phyloP scores from a whole-genome alignment of 2,113 vertebrate genomes.

The Lampris megalopsis region DNA sequence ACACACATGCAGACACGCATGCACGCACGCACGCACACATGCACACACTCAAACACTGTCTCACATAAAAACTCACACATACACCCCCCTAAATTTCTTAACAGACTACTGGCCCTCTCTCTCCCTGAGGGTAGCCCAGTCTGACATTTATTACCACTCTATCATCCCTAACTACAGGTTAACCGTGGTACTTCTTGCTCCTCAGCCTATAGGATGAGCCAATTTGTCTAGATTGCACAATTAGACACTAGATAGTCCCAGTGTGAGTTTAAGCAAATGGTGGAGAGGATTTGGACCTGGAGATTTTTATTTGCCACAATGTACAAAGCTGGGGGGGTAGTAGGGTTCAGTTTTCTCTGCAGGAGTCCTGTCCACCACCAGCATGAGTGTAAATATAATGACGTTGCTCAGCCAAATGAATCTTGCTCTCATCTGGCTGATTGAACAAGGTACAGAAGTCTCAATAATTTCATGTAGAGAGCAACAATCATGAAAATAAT shows the following conservation, averaged over 20 bases:
- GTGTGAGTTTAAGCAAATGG: constrained; percentile 6
- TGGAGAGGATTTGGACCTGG: not conserved
- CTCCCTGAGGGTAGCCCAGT: not conserved
- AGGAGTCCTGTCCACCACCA: no score
- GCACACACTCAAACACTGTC: not conserved
- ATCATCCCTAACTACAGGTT: not conserved
- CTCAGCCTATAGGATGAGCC: not conserved
- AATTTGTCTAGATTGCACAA: constrained; percentile 4
- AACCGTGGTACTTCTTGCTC: constrained; percentile 4
- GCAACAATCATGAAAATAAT: no score
- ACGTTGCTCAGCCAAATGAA: no score
- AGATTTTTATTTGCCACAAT: not conserved
- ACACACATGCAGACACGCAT: not conserved
- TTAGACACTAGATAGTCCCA: not conserved
- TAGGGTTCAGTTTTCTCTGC: no score
- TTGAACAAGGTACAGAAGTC: no score
- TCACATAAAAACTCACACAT: not conserved
- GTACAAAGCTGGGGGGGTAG: no score
- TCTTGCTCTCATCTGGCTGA: no score
- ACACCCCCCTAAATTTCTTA: not conserved
- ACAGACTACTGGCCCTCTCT: not conserved
- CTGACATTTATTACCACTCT: constrained; percentile 17
- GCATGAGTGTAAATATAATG: no score
- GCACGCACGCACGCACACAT: not conserved
- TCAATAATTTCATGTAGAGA: no score